Percentiles rank a stretch among this genome's conserved stretches.
Conservation (phyloP, 1,140 invertebrate genomes). For the Dinoponera quadriceps region DNA sequence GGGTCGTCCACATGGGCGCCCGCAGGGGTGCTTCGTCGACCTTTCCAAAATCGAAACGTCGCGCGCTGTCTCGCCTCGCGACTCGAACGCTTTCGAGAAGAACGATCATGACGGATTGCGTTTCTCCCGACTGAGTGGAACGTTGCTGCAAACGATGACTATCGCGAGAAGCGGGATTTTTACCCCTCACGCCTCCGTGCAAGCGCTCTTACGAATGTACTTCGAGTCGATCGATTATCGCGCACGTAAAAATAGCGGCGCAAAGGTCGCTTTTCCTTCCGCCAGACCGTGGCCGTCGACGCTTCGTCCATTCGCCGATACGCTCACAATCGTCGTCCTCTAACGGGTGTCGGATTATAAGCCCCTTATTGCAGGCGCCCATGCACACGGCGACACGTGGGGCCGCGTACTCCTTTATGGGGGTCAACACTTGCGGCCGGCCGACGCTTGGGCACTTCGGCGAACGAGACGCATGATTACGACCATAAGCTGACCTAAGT, state of each 20-base stretch:
- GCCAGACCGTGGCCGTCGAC: too few species aligned
- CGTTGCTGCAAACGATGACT: too few species aligned
- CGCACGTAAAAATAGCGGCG: too few species aligned
- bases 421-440: slow-evolving; percentile 48
- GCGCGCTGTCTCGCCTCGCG: background rate
- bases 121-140: too few species aligned
- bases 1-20: slow-evolving; percentile 7
- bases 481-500: slow-evolving; percentile 62
- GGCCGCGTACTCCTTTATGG: slow-evolving; percentile 49
- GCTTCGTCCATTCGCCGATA: too few species aligned
- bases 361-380: slow-evolving; percentile 41
- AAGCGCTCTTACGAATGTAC: too few species aligned
- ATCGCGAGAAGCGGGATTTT: too few species aligned
- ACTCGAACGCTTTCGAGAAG: background rate
- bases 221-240: too few species aligned
- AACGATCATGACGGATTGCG: background rate
- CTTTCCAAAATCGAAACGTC: too few species aligned
- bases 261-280: too few species aligned
- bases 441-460: slow-evolving; percentile 31
- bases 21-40: background rate
- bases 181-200: too few species aligned
- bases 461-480: slow-evolving; percentile 56
- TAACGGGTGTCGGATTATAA: slow-evolving; percentile 33
- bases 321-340: background rate
- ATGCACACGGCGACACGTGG: slow-evolving; percentile 55